Conservation (phyloP, 2,113 vertebrate genomes). For the Microtus oregoni region DNA sequence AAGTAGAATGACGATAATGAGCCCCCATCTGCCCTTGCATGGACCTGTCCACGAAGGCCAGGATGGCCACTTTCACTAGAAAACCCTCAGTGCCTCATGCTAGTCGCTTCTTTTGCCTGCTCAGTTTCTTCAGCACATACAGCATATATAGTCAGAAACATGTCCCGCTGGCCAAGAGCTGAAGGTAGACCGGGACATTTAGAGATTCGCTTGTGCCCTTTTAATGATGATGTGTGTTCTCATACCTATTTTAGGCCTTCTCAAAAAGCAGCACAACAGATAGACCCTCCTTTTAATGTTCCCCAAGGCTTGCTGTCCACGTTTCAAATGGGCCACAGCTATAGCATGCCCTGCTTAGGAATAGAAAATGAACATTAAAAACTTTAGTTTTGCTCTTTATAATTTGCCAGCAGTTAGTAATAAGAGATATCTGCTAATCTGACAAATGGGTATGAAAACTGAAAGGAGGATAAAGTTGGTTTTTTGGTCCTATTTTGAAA, state of each 20-base stretch:
- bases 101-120: background rate
- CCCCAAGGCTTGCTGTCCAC: slow-evolving; percentile 23
- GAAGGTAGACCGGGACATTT: background rate
- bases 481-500: slow-evolving; percentile 67
- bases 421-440: slow-evolving; percentile 34
- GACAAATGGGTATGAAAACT: slow-evolving; percentile 32
- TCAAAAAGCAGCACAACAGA: slow-evolving; percentile 8
- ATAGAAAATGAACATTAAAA: slow-evolving; percentile 69
- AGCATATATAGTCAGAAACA: background rate
- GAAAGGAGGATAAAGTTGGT: slow-evolving; percentile 31
- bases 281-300: slow-evolving; percentile 17
- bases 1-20: slow-evolving; percentile 2
- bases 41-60: slow-evolving; percentile 15
- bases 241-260: slow-evolving; percentile 23
- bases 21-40: background rate
- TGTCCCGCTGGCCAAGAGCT: background rate
- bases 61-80: slow-evolving; percentile 27
- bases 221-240: background rate
- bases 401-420: slow-evolving; percentile 52
- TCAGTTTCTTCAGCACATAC: slow-evolving; percentile 25
- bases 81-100: background rate
- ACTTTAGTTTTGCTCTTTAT: slow-evolving; percentile 68
- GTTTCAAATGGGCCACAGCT: background rate
- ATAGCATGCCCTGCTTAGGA: slow-evolving; percentile 57
- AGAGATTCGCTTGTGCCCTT: slow-evolving; percentile 24